Percentiles rank a stretch among this genome's conserved stretches.
phyloP scores from a whole-genome alignment of 2,888 invertebrate genomes.

The Arctia plantaginis region DNA sequence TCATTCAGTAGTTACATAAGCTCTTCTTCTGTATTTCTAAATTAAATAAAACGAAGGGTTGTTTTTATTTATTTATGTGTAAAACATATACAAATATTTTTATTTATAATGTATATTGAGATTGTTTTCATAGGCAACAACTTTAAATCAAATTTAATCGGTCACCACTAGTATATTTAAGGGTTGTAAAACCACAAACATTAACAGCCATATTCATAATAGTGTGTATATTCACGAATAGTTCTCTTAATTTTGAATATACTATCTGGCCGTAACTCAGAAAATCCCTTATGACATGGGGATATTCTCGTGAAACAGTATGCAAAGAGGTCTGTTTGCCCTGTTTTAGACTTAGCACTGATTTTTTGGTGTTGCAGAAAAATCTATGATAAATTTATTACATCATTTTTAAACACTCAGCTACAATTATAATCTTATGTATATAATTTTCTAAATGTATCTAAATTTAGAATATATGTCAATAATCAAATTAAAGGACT shows the following conservation, averaged over 20 bases:
- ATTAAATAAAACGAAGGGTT: constrained; percentile 1
- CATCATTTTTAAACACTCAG: too few species aligned
- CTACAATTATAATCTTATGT: too few species aligned
- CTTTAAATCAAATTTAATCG: too few species aligned
- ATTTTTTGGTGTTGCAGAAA: background rate
- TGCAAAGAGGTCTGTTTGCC: background rate
- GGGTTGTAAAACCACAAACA: too few species aligned
- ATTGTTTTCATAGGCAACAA: background rate
- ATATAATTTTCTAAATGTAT: too few species aligned
- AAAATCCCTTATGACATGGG: background rate
- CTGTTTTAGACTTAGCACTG: background rate
- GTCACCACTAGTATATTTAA: too few species aligned
- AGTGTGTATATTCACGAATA: background rate
- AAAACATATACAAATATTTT: too few species aligned
- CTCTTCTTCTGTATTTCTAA: constrained; percentile 10
- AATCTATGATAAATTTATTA: too few species aligned
- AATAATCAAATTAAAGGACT: too few species aligned
- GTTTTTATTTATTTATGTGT: background rate
- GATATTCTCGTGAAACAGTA: background rate
- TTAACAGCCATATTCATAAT: too few species aligned
- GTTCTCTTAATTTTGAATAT: background rate
- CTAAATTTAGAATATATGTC: too few species aligned
- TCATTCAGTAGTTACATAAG: constrained; percentile 14
- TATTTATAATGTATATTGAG: too few species aligned
- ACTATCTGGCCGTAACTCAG: background rate